A percentile compares a stretch with the other conserved stretches of the same genome.
Evolutionary conservation across 2,888 invertebrate species (phyloP).

Genomic region (Physocephala rufipes): DNA sequence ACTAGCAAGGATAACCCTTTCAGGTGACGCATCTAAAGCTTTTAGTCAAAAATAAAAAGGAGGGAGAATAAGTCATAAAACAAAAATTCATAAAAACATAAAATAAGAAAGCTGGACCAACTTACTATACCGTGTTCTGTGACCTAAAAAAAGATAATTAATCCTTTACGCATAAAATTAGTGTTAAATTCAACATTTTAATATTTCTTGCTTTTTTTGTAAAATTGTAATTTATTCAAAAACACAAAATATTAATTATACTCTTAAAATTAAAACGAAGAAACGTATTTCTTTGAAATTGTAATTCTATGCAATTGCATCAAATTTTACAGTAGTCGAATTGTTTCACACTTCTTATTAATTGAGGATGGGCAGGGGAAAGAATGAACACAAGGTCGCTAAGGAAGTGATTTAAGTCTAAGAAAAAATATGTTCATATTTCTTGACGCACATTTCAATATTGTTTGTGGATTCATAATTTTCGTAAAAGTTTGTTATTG

Average conservation of each 20-base stretch:
- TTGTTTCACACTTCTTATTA: too few species aligned
- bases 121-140: too few species aligned
- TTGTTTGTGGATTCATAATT: too few species aligned
- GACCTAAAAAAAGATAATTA: neutral
- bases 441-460: too few species aligned
- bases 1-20: conserved; percentile 32
- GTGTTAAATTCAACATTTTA: neutral
- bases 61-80: neutral
- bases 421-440: too few species aligned
- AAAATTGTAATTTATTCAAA: conserved; percentile 3
- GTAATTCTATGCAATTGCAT: too few species aligned
- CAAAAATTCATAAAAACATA: neutral
- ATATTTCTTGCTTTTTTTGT: neutral
- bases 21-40: neutral
- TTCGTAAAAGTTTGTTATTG: too few species aligned
- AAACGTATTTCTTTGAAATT: too few species aligned
- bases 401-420: too few species aligned
- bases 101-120: neutral
- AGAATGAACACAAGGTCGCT: too few species aligned
- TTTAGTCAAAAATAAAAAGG: neutral
- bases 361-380: too few species aligned
- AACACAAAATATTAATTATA: conserved; percentile 1
- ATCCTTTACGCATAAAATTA: conserved; percentile 1
- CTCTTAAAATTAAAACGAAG: neutral
- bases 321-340: too few species aligned